Base-by-base conservation (phyloP, 2,888 invertebrate species). In the Ceraclea dissimilis region DNA sequence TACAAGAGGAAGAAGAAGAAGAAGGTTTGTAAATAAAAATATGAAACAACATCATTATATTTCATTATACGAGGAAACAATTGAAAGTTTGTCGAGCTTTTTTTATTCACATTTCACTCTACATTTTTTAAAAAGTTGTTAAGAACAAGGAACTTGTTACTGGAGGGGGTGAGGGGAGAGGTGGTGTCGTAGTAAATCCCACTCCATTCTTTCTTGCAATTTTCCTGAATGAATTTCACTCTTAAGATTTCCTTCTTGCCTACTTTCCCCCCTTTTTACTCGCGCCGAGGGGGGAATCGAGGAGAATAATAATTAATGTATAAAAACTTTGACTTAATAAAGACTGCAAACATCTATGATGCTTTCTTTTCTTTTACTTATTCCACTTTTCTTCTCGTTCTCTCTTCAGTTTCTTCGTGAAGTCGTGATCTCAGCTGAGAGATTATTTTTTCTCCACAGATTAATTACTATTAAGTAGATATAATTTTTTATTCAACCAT, bases 311-410 rank as follows among this genome's bases (percentile, higher is more conserved):
- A 60, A 60, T 60, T 60, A 60, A 60, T 60, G 60, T 57, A 57
- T 57, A 56, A 60, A 60, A 60, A 60, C 57, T 60, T 60, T 54
- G 48, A 51, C 57, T 57, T 60, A 60, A 57, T 60, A 60, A 60
- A 60, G 59, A 56, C 51, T 47, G 46, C 55, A 39, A 52, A 54
- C 58, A 52, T 58, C 58, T 58, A 52, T 58, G 31, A 46, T 47
- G 54, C 51, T 26, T 26, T 39, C 6, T 8, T 31, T 8, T 11
- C 6, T 31, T 31, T 11, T 31, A 31, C 31, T 11, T 31, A 13
- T 13, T 39, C 39, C 39, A 39, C n/a, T 39, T 39, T 39, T 13
- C 16, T 26, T 26, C 26, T 26, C 26, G 49, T 48, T 48, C 39
- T 20, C 46, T 6, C 34, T 50, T 26, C 18, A 50, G 48, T 50